Percentiles rank a stretch among this genome's conserved stretches.
These are phyloP conservation scores for Pyralis farinalis DNA, from an alignment of 2,888 invertebrate genomes.

Conservation along the genomic window DNA sequence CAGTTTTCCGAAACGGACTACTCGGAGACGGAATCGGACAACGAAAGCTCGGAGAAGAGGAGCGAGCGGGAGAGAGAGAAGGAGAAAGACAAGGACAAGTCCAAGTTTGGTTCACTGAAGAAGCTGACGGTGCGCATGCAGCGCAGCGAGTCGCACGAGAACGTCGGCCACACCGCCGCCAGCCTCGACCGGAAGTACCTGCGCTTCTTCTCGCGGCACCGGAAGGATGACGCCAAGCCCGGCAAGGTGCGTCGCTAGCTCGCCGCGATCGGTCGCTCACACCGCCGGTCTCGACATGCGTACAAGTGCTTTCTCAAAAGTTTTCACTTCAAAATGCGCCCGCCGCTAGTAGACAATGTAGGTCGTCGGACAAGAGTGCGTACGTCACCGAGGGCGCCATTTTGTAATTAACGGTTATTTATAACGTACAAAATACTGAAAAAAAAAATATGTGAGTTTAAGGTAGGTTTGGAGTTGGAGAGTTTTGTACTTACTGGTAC, in stretches of 20 bases:
- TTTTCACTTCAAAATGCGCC: too few relatives aligned
- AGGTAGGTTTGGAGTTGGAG: too few relatives aligned
- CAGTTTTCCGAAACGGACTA: constrained; percentile 83
- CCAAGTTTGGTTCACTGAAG: constrained; percentile 86
- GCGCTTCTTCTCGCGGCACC: constrained; percentile 66
- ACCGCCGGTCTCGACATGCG: too few relatives aligned
- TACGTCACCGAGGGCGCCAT: too few relatives aligned
- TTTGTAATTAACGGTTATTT: too few relatives aligned
- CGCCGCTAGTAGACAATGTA: too few relatives aligned
- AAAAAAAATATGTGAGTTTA: too few relatives aligned
- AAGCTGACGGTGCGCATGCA: constrained; percentile 82
- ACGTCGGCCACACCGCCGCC: constrained; percentile 65
- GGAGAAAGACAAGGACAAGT: constrained; percentile 42
- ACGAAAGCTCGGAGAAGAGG: constrained; percentile 40
- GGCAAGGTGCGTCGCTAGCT: constrained; percentile 38
- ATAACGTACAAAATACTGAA: too few relatives aligned
- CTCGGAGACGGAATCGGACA: constrained; percentile 73
- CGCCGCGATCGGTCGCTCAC: too few relatives aligned
- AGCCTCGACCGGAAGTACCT: constrained; percentile 87
- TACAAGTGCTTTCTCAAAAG: too few relatives aligned
- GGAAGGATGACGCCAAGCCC: constrained; percentile 69
- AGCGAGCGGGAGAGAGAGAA: constrained; percentile 29
- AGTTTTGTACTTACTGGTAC: too few relatives aligned
- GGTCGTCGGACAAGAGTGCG: too few relatives aligned
- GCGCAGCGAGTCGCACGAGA: constrained; percentile 63